Evolutionary conservation across 30 jellyfish, hydroid and myxozoan genomes (phyloP).

Genomic region (Nemopilema nomurai): DNA sequence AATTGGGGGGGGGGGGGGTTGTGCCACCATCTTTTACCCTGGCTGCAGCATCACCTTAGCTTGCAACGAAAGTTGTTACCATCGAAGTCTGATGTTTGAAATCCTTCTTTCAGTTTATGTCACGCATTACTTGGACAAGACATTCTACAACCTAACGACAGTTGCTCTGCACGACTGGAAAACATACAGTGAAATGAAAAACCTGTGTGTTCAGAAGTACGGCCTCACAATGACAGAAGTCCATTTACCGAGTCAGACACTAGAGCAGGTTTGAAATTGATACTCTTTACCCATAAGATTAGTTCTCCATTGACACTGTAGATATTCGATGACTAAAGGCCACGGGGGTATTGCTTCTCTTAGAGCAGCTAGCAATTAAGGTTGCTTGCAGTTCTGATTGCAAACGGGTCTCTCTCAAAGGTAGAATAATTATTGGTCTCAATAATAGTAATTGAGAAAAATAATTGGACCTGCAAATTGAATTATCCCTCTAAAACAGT

Average conservation of each 20-base stretch:
- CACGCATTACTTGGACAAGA: constrained; percentile 95
- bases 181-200: constrained; percentile 96
- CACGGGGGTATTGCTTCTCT: no score
- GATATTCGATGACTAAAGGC: neutral
- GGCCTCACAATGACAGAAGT: constrained; percentile 92
- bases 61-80: no score
- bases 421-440: no score
- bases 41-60: no score
- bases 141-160: constrained; percentile 94
- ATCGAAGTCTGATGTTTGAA: neutral
- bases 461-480: no score
- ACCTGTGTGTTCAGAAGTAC: constrained; percentile 86
- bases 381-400: no score
- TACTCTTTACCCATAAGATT: neutral
- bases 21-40: no score
- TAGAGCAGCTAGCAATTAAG: no score
- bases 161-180: constrained; percentile 99
- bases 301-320: neutral
- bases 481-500: no score
- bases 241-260: constrained; percentile 96
- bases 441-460: no score
- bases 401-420: no score
- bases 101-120: constrained; percentile 48
- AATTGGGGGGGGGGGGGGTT: no score
- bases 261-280: constrained; percentile 79